Conservation (phyloP, 2,888 invertebrate species). For the Pegoplata infirma region DNA sequence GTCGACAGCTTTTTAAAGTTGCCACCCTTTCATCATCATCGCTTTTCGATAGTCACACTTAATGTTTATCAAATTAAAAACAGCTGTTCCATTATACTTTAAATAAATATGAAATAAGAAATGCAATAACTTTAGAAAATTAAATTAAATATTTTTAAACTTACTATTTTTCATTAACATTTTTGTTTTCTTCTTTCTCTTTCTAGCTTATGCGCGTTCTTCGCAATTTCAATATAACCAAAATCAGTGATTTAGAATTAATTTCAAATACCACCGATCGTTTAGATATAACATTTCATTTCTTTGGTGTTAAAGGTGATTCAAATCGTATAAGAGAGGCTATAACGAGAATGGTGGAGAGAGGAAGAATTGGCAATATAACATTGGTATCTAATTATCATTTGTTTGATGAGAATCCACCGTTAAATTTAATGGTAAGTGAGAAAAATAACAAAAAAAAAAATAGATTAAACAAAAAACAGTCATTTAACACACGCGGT, state of each 20-base stretch:
- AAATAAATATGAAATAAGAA: too few relatives aligned
- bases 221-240: conserved; percentile 83
- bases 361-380: conserved; percentile 81
- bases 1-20: too few relatives aligned
- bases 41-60: too few relatives aligned
- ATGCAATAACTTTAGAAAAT: too few relatives aligned
- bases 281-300: conserved; percentile 80
- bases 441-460: neutral
- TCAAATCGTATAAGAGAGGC: conserved; percentile 77
- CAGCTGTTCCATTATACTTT: too few relatives aligned
- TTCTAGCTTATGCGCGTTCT: conserved; percentile 83
- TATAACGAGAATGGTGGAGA: conserved; percentile 81
- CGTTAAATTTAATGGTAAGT: conserved; percentile 84
- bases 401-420: conserved; percentile 85
- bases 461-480: too few relatives aligned
- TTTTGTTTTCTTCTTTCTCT: conserved; percentile 66
- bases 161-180: too few relatives aligned
- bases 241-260: conserved; percentile 82
- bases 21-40: too few relatives aligned
- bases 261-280: conserved; percentile 81
- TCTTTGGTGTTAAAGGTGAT: conserved; percentile 78
- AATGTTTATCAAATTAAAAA: too few relatives aligned
- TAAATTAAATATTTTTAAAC: too few relatives aligned
- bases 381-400: conserved; percentile 83
- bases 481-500: too few relatives aligned